A percentile compares a stretch with the other conserved stretches of the same genome.
phyloP scores from a whole-genome alignment of 2,797 vertebrate species.

The Sebastes oblongus region DNA sequence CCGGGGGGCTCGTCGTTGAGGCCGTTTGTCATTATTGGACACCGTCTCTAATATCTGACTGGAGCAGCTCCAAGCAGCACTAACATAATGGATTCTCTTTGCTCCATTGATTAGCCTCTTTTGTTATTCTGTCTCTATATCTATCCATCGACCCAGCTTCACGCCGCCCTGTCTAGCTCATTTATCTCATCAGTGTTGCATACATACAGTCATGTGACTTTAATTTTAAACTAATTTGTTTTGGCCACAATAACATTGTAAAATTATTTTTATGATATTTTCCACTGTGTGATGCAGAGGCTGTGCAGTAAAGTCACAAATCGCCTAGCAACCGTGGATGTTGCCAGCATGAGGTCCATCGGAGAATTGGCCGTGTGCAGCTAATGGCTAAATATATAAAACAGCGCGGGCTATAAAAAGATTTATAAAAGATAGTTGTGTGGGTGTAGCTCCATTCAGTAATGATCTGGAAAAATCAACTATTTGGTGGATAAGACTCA shows the following conservation, averaged over 20 bases:
- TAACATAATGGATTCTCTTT: slow-evolving; percentile 42
- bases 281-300: slow-evolving; percentile 1
- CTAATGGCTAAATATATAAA: slow-evolving; percentile 53
- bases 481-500: not conserved
- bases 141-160: not conserved
- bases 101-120: slow-evolving; percentile 37
- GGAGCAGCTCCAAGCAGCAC: slow-evolving; percentile 26
- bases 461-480: not conserved
- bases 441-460: slow-evolving; percentile 15
- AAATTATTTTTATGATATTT: slow-evolving; percentile 5
- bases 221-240: not conserved
- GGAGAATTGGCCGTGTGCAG: slow-evolving; percentile 12
- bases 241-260: not conserved
- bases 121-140: slow-evolving; percentile 3
- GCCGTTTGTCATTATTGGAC: slow-evolving; percentile 43
- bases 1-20: not conserved
- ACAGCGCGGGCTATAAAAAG: slow-evolving; percentile 15
- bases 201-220: not conserved
- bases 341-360: slow-evolving; percentile 35
- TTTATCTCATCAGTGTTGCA: not conserved
- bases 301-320: slow-evolving; percentile 18
- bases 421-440: slow-evolving; percentile 24
- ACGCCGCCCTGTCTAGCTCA: not conserved
- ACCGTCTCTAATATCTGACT: slow-evolving; percentile 28
- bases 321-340: slow-evolving; percentile 43